A percentile compares a stretch with the other conserved stretches of the same genome.
phyloP scores from a whole-genome alignment of 2,797 vertebrate genomes.

The Manis javanica region DNA sequence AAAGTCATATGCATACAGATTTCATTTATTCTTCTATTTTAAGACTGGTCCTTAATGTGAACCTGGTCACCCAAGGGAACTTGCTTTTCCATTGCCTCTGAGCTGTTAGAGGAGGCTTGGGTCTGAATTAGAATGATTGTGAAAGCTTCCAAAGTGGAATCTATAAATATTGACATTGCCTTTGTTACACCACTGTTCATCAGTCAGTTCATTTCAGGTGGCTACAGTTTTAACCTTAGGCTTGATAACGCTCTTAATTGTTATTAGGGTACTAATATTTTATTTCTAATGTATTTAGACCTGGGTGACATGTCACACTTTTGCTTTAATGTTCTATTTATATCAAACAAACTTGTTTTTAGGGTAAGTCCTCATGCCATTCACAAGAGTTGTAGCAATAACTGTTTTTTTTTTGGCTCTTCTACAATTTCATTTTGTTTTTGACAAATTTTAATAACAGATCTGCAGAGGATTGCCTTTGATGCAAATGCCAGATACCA shows the following conservation, averaged over 20 bases:
- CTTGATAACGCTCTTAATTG: neutral
- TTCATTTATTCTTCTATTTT: slow-evolving; percentile 44
- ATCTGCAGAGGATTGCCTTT: slow-evolving; percentile 79
- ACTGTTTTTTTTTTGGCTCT: slow-evolving; percentile 77
- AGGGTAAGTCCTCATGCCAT: neutral
- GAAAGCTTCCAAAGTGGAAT: neutral
- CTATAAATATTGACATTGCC: neutral
- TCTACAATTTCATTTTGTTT: slow-evolving; percentile 82
- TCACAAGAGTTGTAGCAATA: slow-evolving; percentile 58
- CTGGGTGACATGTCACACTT: slow-evolving; percentile 8
- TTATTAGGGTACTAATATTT: neutral
- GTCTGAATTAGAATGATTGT: neutral
- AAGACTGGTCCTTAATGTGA: slow-evolving; percentile 39
- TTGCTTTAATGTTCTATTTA: slow-evolving; percentile 29
- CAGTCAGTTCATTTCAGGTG: neutral
- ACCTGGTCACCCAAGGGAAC: neutral
- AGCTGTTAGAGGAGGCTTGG: neutral
- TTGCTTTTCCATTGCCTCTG: neutral
- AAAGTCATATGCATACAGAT: neutral
- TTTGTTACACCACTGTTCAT: neutral
- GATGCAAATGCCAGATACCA: slow-evolving; percentile 71
- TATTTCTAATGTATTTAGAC: neutral
- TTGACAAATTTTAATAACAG: slow-evolving; percentile 82
- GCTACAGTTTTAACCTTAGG: neutral
- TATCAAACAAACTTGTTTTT: neutral